Percentiles rank a stretch among this genome's conserved stretches.
Conservation (phyloP, 2,113 vertebrate genomes). For the Odontesthes bonariensis region DNA sequence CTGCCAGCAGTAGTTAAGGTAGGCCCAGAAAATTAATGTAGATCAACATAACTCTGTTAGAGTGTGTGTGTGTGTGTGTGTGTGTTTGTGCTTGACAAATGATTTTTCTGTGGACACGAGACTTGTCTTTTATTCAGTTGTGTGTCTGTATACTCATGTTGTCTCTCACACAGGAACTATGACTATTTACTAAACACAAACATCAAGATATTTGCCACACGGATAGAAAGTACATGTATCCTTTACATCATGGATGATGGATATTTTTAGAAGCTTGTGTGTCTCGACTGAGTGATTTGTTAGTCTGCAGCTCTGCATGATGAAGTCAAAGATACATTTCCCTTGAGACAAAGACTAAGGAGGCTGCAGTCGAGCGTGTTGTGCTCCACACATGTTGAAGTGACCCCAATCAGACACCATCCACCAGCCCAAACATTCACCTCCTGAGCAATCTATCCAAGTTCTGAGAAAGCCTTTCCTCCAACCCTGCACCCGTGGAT, state of each 20-base stretch:
- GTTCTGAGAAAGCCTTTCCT: not conserved
- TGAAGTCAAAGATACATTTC: constrained; percentile 45
- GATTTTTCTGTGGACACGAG: not conserved
- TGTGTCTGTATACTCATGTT: not conserved
- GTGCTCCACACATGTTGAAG: constrained; percentile 35
- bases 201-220: not conserved
- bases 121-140: not conserved
- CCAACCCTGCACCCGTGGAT: constrained; percentile 10
- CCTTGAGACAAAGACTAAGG: constrained; percentile 28
- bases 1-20: too few species aligned
- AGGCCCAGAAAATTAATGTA: too few species aligned
- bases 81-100: too few species aligned
- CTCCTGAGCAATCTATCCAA: constrained; percentile 13
- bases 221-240: constrained; percentile 11
- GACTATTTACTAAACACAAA: constrained; percentile 19
- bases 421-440: constrained; percentile 18
- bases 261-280: constrained; percentile 26
- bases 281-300: constrained; percentile 2
- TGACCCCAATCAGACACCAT: constrained; percentile 36
- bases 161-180: not conserved
- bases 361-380: constrained; percentile 20
- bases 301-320: constrained; percentile 32
- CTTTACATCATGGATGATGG: constrained; percentile 3
- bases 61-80: too few species aligned
- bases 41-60: too few species aligned